Conservation (phyloP, 2,113 vertebrate genomes). For the Istiophorus platypterus region DNA sequence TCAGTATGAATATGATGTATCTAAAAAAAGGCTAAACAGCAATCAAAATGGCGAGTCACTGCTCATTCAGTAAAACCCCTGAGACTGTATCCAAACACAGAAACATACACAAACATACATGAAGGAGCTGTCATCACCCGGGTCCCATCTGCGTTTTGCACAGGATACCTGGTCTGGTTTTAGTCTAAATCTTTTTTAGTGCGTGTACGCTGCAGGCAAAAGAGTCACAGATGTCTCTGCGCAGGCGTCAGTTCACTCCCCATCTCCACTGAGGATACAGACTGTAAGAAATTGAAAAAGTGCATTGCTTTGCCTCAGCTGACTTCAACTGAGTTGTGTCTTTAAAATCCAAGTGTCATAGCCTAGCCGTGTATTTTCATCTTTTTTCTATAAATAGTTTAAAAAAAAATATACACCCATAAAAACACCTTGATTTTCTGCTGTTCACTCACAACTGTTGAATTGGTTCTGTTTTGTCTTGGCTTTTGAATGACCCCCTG, state of each 20-base stretch:
- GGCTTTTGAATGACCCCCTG: not conserved
- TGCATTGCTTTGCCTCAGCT: constrained; percentile 21
- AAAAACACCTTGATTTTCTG: not conserved
- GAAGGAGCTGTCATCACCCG: constrained; percentile 23
- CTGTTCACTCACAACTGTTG: not conserved
- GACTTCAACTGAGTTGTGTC: constrained; percentile 18
- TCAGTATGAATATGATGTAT: constrained; percentile 1
- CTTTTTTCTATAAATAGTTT: constrained; percentile 11
- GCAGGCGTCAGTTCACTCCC: constrained; percentile 44
- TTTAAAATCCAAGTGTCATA: constrained; percentile 20
- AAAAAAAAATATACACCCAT: not conserved
- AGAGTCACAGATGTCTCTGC: constrained; percentile 63
- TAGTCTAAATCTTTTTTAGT: constrained; percentile 59
- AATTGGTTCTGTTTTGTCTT: constrained; percentile 6
- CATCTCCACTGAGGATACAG: constrained; percentile 44
- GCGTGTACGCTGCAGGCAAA: constrained; percentile 52
- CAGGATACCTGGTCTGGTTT: constrained; percentile 52
- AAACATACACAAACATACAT: constrained; percentile 29
- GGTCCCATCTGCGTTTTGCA: constrained; percentile 59
- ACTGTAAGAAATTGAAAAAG: constrained; percentile 23
- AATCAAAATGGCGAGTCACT: constrained; percentile 9
- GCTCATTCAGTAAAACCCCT: constrained; percentile 22
- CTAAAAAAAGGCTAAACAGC: not conserved
- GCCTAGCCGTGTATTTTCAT: not conserved
- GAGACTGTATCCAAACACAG: constrained; percentile 15